Conservation (phyloP, 2,113 vertebrate species). For the Protobothrops mucrosquamatus region DNA sequence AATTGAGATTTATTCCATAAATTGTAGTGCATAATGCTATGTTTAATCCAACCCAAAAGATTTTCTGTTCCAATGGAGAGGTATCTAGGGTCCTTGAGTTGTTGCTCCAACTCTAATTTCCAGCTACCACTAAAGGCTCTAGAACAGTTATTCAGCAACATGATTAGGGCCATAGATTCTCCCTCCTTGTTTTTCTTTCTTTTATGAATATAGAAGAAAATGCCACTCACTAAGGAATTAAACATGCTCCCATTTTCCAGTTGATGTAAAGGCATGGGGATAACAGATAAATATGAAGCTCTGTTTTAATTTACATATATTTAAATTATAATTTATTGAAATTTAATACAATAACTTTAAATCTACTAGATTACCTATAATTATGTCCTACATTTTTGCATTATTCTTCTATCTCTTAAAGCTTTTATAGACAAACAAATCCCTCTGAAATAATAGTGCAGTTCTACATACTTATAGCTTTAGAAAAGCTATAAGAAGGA, state of each 20-base stretch:
- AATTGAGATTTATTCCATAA: background rate
- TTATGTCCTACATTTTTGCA: background rate
- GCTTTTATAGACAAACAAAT: background rate
- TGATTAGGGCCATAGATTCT: background rate
- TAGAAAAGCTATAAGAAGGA: background rate
- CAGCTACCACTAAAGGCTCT: background rate
- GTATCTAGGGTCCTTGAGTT: background rate
- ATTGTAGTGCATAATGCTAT: background rate
- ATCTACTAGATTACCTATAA: background rate
- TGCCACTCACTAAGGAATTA: background rate
- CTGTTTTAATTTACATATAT: background rate
- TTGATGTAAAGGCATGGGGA: background rate
- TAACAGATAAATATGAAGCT: background rate
- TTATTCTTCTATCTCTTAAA: background rate
- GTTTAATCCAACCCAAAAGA: background rate
- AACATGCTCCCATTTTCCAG: background rate
- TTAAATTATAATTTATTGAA: background rate
- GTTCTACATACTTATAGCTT: accelerated
- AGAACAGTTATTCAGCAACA: background rate
- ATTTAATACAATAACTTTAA: background rate
- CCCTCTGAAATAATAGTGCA: background rate
- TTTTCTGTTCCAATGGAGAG: background rate
- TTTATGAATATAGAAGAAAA: background rate
- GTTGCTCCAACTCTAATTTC: background rate
- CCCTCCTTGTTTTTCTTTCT: background rate